A percentile compares a stretch with the other conserved stretches of the same genome.
Conservation (phyloP, 2,797 vertebrate genomes). For the Gymnothorax reevesii region DNA sequence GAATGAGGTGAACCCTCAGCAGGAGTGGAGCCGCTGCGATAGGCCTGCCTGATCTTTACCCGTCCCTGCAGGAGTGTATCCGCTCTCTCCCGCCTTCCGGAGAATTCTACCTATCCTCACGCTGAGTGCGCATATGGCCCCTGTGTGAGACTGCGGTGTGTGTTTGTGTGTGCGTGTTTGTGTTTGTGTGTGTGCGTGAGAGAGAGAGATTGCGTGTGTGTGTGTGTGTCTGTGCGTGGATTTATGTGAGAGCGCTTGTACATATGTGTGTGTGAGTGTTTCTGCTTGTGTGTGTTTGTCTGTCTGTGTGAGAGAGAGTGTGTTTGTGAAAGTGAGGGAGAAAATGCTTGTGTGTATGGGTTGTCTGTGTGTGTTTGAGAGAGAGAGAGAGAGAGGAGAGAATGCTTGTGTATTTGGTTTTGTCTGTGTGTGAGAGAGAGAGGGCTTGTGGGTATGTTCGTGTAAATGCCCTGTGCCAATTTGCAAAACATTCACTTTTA, state of each 20-base stretch:
- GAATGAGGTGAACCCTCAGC: slow-evolving; percentile 11
- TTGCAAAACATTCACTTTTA: slow-evolving; percentile 5
- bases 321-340: neutral
- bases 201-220: too few species aligned
- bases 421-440: neutral
- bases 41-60: neutral
- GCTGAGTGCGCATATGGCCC: slow-evolving; percentile 34
- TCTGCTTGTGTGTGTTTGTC: neutral
- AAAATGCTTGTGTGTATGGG: too few species aligned
- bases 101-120: neutral
- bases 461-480: neutral
- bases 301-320: neutral
- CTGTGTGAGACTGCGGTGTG: slow-evolving; percentile 10
- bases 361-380: neutral
- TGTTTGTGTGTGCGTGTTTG: neutral
- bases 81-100: slow-evolving; percentile 16
- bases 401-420: neutral
- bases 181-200: too few species aligned
- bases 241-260: too few species aligned
- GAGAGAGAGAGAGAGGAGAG: neutral
- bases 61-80: neutral
- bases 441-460: neutral
- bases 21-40: neutral
- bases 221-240: too few species aligned
- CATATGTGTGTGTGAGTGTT: too few species aligned